phyloP scores from a whole-genome alignment of 2,888 invertebrate genomes.

The Abrostola tripartita region DNA sequence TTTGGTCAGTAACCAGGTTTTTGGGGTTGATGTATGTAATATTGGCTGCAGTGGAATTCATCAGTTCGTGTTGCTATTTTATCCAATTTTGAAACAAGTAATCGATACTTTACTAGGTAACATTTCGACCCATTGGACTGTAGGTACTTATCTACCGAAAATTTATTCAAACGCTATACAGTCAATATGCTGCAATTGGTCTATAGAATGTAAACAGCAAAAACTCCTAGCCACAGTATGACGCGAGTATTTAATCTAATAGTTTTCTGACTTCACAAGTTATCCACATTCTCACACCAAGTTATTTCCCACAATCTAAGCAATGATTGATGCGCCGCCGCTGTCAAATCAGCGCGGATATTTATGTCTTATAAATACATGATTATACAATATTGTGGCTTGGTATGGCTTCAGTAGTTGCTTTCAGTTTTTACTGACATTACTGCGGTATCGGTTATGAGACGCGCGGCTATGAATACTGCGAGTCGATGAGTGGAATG shows the following conservation, averaged over 20 bases:
- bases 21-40: conserved; percentile 21
- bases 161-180: no score
- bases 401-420: conserved; percentile 14
- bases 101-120: no score
- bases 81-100: no score
- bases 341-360: conserved; percentile 42
- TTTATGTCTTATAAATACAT: conserved; percentile 41
- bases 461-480: conserved; percentile 5
- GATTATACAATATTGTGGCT: conserved; percentile 37
- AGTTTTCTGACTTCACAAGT: conserved; percentile 28
- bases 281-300: conserved; percentile 8
- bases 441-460: conserved; percentile 25
- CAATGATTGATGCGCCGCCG: conserved; percentile 38
- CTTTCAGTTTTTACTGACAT: conserved; percentile 34
- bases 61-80: no score
- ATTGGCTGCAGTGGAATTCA: neutral
- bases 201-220: no score
- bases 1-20: conserved; percentile 37
- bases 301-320: conserved; percentile 36
- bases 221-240: neutral
- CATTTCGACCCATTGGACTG: no score
- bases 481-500: neutral
- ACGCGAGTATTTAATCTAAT: conserved; percentile 14
- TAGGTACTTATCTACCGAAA: no score
- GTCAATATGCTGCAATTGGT: no score